phyloP scores from a whole-genome alignment of 2,888 invertebrate species.

The Leptura quadrifasciata region DNA sequence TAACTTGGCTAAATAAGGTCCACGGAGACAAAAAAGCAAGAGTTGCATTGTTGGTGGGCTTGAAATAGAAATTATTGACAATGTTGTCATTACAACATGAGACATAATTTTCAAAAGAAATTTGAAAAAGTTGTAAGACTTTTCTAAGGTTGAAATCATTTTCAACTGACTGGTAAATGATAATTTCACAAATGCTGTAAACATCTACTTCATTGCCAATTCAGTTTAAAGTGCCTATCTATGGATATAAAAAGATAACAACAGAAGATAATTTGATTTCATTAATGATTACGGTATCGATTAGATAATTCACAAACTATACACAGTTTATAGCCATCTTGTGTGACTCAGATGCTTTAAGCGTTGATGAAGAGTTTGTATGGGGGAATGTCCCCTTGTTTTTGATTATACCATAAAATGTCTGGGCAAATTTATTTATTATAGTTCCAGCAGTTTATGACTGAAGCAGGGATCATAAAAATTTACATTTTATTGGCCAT shows the following conservation, averaged over 20 bases:
- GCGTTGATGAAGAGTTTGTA: conserved; percentile 10
- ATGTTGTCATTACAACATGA: too few species aligned
- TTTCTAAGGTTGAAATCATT: too few species aligned
- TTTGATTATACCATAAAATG: conserved; percentile 24
- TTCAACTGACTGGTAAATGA: too few species aligned
- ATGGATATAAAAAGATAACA: background rate
- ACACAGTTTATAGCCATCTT: background rate
- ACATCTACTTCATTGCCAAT: too few species aligned
- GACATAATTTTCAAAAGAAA: too few species aligned
- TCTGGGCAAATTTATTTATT: background rate
- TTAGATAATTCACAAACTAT: conserved; percentile 1
- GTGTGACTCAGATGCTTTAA: conserved; percentile 19
- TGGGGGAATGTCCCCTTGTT: conserved; percentile 11
- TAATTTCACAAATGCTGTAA: too few species aligned
- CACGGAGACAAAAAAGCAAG: too few species aligned
- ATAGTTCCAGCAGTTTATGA: conserved; percentile 5
- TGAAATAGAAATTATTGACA: too few species aligned
- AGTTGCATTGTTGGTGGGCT: too few species aligned
- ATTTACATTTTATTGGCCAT: conserved; percentile 9
- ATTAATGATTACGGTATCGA: conserved; percentile 2
- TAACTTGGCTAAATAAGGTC: too few species aligned
- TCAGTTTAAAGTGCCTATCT: too few species aligned
- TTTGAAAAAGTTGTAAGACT: too few species aligned
- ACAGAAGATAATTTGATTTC: background rate
- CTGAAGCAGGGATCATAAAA: background rate